Evolutionary conservation across 2,888 invertebrate genomes (phyloP).

Genomic region (Polietes domitor): DNA sequence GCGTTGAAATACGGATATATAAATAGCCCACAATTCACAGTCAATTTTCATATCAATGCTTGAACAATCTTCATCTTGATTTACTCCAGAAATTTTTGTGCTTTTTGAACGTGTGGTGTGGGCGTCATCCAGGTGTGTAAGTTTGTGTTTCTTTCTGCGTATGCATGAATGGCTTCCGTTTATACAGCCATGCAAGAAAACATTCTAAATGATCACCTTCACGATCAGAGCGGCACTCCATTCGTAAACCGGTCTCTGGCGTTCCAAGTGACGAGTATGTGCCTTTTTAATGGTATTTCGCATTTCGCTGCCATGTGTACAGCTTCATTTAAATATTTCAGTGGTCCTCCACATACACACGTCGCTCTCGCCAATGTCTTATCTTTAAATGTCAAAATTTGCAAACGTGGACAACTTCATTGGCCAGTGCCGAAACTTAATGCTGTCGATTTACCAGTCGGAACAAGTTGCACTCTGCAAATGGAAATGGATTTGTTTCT

Average conservation of each 20-base stretch:
- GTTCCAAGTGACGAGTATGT: no score
- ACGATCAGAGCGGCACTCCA: neutral
- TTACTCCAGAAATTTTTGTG: no score
- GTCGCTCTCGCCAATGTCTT: slow-evolving; percentile 65
- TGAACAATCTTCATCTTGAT: no score
- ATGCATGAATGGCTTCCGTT: no score
- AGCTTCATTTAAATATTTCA: slow-evolving; percentile 61
- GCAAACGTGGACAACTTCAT: slow-evolving; percentile 66
- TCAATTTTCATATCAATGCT: no score
- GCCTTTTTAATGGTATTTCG: no score
- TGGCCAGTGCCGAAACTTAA: slow-evolving; percentile 58
- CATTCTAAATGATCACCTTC: neutral
- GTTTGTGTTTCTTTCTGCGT: no score
- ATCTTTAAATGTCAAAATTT: slow-evolving; percentile 68
- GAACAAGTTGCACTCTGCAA: slow-evolving; percentile 1
- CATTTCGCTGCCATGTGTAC: neutral
- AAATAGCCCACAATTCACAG: no score
- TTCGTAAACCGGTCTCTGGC: neutral
- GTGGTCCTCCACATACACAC: slow-evolving; percentile 63
- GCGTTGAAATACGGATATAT: no score
- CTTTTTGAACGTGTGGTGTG: no score
- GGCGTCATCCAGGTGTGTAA: no score
- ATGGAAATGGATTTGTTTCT: neutral
- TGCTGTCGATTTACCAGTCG: slow-evolving; percentile 63
- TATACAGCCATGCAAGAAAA: neutral